Evolutionary conservation across 2,888 invertebrate species (phyloP).

Genomic region (Pediacus dermestoides): DNA sequence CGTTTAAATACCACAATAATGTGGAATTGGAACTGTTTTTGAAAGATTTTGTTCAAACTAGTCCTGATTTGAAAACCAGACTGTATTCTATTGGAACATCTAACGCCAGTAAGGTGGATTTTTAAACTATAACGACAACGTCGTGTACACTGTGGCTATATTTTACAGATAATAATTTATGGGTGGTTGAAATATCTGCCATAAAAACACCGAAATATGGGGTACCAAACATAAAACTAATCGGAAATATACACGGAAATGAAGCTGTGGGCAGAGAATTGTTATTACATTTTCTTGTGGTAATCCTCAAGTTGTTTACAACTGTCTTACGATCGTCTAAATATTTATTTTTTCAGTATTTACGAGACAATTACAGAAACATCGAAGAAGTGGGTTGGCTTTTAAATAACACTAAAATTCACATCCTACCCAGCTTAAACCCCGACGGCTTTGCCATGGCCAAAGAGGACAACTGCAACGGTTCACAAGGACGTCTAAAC

Average conservation of each 20-base stretch:
- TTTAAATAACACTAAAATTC: slow-evolving; percentile 64
- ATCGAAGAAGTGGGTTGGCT: slow-evolving; percentile 56
- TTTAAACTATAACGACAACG: slow-evolving; percentile 6
- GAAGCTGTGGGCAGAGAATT: slow-evolving; percentile 66
- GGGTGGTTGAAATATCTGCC: slow-evolving; percentile 56
- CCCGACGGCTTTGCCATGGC: slow-evolving; percentile 64
- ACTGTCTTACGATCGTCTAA: slow-evolving; percentile 2
- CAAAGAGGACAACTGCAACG: slow-evolving; percentile 35
- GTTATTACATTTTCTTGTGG: slow-evolving; percentile 56
- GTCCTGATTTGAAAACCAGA: slow-evolving; percentile 43
- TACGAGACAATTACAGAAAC: slow-evolving; percentile 49
- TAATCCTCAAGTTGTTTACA: slow-evolving; percentile 29
- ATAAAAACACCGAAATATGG: slow-evolving; percentile 42
- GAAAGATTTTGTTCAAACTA: slow-evolving; percentile 41
- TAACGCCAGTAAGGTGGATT: slow-evolving; percentile 48
- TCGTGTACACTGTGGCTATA: slow-evolving; percentile 11
- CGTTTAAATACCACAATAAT: slow-evolving; percentile 50
- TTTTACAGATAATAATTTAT: slow-evolving; percentile 53
- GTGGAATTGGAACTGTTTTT: slow-evolving; percentile 46
- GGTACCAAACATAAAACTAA: slow-evolving; percentile 67
- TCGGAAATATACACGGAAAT: slow-evolving; percentile 74
- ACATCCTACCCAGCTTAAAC: slow-evolving; percentile 72
- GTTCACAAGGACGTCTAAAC: slow-evolving; percentile 39
- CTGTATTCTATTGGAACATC: slow-evolving; percentile 59
- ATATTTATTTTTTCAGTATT: slow-evolving; percentile 43